Conservation (phyloP, 2,113 vertebrate genomes). For the Chunga burmeisteri region DNA sequence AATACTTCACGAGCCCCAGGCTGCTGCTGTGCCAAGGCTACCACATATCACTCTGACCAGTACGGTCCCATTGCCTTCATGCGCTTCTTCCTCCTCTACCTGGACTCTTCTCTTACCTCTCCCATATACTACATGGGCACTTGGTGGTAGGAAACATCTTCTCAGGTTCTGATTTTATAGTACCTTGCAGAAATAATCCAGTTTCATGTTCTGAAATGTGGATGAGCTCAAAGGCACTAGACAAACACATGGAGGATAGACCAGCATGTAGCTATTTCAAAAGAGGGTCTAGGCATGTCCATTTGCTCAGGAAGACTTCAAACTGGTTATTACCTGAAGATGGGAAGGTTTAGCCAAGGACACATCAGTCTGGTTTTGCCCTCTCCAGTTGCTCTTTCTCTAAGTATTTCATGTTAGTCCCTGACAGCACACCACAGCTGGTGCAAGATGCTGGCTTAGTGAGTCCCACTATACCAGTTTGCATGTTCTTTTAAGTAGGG, state of each 20-base stretch:
- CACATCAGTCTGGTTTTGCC: not conserved
- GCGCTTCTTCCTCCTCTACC: not conserved
- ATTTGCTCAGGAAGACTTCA: not conserved
- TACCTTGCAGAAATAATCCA: not conserved
- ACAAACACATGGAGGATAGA: not conserved
- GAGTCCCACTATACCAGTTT: not conserved
- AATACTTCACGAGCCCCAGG: not conserved
- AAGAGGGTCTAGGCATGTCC: fast-evolving
- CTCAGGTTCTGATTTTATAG: not conserved
- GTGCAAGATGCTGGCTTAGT: not conserved
- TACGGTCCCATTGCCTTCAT: not conserved
- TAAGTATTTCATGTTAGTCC: not conserved
- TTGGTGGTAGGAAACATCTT: not conserved
- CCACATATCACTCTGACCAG: not conserved
- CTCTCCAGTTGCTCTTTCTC: not conserved
- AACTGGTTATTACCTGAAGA: not conserved
- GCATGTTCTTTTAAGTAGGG: not conserved
- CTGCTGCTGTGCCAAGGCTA: not conserved
- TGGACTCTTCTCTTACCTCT: not conserved
- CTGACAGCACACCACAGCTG: not conserved
- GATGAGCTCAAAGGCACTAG: not conserved
- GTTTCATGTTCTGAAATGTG: not conserved
- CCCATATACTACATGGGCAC: not conserved
- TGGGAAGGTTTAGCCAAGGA: not conserved
- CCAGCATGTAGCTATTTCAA: not conserved